Percentiles rank a stretch among this genome's conserved stretches.
Evolutionary conservation across 2,113 vertebrate genomes (phyloP).

Genomic region (Phodopus roborovskii): DNA sequence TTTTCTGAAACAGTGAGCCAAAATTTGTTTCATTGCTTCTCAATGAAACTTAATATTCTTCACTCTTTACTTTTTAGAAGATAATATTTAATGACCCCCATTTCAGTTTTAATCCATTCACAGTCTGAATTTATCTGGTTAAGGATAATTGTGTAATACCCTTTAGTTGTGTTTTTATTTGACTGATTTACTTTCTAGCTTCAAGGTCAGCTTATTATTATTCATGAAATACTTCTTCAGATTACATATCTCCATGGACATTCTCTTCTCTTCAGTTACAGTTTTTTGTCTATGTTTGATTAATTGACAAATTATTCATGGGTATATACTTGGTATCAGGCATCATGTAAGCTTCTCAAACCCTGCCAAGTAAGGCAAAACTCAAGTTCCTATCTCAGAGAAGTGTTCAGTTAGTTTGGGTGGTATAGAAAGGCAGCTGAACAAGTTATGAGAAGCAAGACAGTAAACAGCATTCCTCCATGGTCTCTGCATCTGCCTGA

Average conservation of each 20-base stretch:
- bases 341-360: background rate
- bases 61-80: background rate
- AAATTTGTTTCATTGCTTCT: background rate
- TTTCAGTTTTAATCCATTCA: background rate
- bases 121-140: background rate
- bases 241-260: background rate
- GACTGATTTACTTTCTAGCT: background rate
- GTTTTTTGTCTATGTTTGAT: background rate
- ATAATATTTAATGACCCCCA: background rate
- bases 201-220: background rate
- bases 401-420: accelerated
- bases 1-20: background rate
- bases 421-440: background rate
- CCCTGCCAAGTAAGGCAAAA: background rate
- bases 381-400: background rate
- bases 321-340: background rate
- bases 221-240: background rate
- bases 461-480: background rate
- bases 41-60: background rate
- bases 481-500: background rate
- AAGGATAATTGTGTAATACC: background rate
- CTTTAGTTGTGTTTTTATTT: background rate
- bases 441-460: background rate
- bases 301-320: background rate
- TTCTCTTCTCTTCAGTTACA: background rate